phyloP scores from a whole-genome alignment of 2,797 vertebrate genomes.

The Potorous gilbertii region DNA sequence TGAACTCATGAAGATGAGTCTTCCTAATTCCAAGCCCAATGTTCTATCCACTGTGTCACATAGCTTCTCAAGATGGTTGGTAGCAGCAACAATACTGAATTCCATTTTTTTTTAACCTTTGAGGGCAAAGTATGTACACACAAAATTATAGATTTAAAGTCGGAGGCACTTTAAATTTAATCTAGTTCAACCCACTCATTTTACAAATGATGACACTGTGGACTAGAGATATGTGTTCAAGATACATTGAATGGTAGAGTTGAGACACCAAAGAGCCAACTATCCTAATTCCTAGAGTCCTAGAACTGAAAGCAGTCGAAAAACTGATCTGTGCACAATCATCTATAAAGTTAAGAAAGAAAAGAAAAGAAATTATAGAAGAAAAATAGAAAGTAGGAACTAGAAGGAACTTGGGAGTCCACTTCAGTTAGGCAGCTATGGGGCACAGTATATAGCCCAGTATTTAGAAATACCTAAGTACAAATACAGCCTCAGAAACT shows the following conservation, averaged over 20 bases:
- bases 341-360: neutral
- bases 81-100: too few species aligned
- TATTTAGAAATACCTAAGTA: neutral
- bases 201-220: neutral
- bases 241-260: neutral
- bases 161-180: neutral
- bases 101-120: too few species aligned
- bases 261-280: neutral
- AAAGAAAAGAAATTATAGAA: neutral
- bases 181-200: neutral
- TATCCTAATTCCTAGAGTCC: neutral
- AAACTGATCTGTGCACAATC: neutral
- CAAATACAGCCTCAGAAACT: neutral
- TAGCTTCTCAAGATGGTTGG: too few species aligned
- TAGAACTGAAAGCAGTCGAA: neutral
- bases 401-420: neutral
- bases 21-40: too few species aligned
- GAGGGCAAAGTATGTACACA: too few species aligned
- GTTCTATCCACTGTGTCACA: too few species aligned
- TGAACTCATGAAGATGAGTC: too few species aligned
- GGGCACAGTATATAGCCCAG: neutral
- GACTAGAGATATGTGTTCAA: neutral
- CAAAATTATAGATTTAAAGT: too few species aligned
- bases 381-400: neutral
- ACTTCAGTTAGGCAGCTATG: neutral